Conservation (phyloP, 2,113 vertebrate genomes). For the Sclerurus mexicanus region DNA sequence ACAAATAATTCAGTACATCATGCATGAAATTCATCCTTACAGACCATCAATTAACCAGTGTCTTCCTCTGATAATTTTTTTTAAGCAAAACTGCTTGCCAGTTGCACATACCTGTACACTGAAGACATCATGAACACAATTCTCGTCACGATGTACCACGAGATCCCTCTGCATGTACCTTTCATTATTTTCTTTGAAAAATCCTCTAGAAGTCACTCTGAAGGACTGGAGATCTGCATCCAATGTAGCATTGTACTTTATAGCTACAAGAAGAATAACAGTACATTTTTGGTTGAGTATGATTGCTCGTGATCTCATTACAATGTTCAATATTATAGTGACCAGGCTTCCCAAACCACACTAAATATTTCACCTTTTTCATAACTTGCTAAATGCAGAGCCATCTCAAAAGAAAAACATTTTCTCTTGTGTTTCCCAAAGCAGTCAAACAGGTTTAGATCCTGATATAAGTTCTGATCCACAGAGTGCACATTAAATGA, state of each 20-base stretch:
- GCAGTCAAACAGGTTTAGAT: not conserved
- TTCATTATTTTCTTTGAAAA: constrained; percentile 85
- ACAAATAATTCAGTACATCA: not conserved
- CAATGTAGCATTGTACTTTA: constrained; percentile 83
- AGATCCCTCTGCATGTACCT: constrained; percentile 74
- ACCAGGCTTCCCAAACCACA: not conserved
- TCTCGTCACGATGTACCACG: constrained; percentile 33
- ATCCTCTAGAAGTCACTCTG: constrained; percentile 84
- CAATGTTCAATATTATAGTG: not conserved
- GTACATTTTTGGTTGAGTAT: not conserved
- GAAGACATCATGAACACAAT: constrained; percentile 74
- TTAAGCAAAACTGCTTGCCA: not conserved
- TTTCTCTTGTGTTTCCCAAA: not conserved
- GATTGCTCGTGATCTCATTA: not conserved
- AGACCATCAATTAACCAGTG: not conserved
- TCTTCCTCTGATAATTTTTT: not conserved
- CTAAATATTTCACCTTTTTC: not conserved
- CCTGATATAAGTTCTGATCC: not conserved
- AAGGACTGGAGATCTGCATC: constrained; percentile 85
- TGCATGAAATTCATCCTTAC: not conserved
- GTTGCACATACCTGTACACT: constrained; percentile 81
- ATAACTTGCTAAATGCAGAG: not conserved
- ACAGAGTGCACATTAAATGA: not conserved
- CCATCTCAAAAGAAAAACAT: not conserved
- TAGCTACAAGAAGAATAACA: constrained; percentile 55